phyloP scores from a whole-genome alignment of 2,113 vertebrate species.

The Collichthys lucidus region DNA sequence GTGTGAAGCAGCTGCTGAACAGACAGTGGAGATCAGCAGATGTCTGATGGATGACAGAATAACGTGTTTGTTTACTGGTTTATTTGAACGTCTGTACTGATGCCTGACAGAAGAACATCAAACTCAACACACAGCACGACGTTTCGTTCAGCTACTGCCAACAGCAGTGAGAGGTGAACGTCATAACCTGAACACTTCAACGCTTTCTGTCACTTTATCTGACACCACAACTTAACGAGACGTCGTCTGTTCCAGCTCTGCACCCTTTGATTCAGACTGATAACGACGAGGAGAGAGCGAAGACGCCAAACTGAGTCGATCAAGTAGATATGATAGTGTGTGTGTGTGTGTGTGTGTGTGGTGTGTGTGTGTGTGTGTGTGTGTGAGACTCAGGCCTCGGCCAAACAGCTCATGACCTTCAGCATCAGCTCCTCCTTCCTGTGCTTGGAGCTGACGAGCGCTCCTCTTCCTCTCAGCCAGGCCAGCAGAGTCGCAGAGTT shows the following conservation, averaged over 20 bases:
- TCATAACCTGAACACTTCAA: too few relatives aligned
- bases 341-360: too few relatives aligned
- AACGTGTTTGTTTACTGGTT: too few relatives aligned
- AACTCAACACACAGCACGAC: too few relatives aligned
- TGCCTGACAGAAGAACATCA: too few relatives aligned
- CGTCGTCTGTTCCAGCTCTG: not conserved
- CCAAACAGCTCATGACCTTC: not conserved
- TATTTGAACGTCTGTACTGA: too few relatives aligned
- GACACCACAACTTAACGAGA: slow-evolving; percentile 1
- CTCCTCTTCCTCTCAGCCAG: not conserved
- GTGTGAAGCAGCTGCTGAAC: too few relatives aligned
- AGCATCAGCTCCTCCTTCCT: not conserved
- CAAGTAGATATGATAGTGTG: not conserved
- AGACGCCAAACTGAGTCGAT: slow-evolving; percentile 3
- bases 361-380: too few relatives aligned
- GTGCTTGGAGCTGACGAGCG: not conserved
- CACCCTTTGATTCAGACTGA: not conserved
- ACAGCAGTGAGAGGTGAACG: too few relatives aligned
- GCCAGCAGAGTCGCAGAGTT: not conserved
- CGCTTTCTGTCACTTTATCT: not conserved
- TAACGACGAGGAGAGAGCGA: not conserved
- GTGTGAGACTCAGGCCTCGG: not conserved
- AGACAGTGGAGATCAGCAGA: too few relatives aligned
- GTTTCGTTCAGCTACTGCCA: too few relatives aligned
- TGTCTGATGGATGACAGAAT: too few relatives aligned